Evolutionary conservation across 2,113 vertebrate species (phyloP), one percentile per base, ranked within the genome.

Genomic region (Neogale vison): DNA sequence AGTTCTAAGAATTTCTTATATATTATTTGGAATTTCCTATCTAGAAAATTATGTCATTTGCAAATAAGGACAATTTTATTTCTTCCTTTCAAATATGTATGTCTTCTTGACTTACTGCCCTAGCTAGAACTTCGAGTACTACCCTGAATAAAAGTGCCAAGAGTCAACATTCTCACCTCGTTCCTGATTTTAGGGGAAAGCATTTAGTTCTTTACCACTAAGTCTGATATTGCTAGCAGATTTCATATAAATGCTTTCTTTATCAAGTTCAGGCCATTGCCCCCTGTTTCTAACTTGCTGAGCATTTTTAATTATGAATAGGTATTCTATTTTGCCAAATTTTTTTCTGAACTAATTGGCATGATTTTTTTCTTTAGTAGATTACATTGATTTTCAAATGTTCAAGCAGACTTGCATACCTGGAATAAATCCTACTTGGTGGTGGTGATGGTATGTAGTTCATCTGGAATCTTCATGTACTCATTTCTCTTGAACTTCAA

Each of bases 401-500:
- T 88, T 65, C 8, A 77, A 77, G 69, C 65, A 87, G n/a, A 39
- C 80, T 90, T 69, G 47, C 39, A 14, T n/a, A 93, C 39, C 55
- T 76, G 18, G 39, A 95, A 90, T 88, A 88, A 89, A 91, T 88
- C 17, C 26, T 39, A 59, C 45, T 69, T 91, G 52, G 8, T 87
- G n/a, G 69, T 91, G 45, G 11, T 87, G n/a, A 76, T 26, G 31
- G 3, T 88, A 57, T 85, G 36, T 23, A 97, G 39, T 69, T 81
- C 65, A 55, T 42, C 42, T 65, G 24, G 42, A 72, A 87, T 65
- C 7, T 61, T 72, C 81, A 76, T 42, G 36, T 34, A 80, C 21
- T 88, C 45, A 79, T 94, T 92, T 91, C 52, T 77, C 95, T 72
- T 85, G 31, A 96, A 82, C 67, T 55, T 91, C 71, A 91, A 11